Conservation (phyloP, 2,888 invertebrate genomes). For the Heliconius hortense region DNA sequence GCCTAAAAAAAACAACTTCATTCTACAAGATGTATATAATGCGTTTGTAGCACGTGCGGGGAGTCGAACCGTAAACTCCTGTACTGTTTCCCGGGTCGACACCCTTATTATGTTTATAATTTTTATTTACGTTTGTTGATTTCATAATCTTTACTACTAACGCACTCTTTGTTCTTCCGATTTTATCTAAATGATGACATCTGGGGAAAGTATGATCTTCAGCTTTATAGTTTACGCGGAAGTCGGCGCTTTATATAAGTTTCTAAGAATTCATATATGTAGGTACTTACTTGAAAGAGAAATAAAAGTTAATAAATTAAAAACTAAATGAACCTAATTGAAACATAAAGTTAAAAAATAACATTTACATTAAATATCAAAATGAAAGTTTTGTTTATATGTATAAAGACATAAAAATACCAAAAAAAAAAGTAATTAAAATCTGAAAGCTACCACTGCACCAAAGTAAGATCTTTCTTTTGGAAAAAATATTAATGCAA, state of each 20-base stretch:
- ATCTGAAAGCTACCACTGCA: not conserved
- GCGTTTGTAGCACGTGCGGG: constrained; percentile 41
- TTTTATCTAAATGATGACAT: constrained; percentile 36
- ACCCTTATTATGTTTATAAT: constrained; percentile 42
- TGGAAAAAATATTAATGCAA: not conserved
- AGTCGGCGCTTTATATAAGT: not conserved
- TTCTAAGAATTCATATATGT: not conserved
- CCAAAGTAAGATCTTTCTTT: not conserved
- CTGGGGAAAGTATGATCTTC: constrained; percentile 22
- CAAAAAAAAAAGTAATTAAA: not conserved
- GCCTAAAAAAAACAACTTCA: not conserved
- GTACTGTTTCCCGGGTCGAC: constrained; percentile 47
- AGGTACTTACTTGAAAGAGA: not conserved
- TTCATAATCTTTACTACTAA: constrained; percentile 42
- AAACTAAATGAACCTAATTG: too few relatives aligned
- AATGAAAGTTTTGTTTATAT: not conserved
- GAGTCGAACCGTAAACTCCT: constrained; percentile 43
- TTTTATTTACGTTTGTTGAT: constrained; percentile 39
- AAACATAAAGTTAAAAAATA: not conserved
- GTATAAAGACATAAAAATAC: not conserved
- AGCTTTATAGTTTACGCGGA: constrained; percentile 16
- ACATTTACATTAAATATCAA: not conserved
- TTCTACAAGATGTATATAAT: constrained; percentile 3
- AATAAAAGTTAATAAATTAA: not conserved
- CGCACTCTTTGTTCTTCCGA: constrained; percentile 34